Conservation (phyloP, 2,888 invertebrate genomes). For the Ommatoiulus sabulosus region DNA sequence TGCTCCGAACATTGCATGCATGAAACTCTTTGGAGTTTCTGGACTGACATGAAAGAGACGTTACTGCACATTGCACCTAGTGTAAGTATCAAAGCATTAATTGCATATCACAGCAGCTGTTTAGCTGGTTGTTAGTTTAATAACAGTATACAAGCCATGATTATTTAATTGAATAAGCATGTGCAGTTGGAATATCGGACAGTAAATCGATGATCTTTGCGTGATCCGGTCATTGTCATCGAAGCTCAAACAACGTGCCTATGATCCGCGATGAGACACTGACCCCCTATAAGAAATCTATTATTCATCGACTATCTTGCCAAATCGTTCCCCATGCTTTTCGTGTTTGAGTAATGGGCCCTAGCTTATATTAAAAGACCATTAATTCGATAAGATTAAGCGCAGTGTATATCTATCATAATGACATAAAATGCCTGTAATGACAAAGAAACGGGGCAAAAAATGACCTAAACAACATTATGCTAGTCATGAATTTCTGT, state of each 20-base stretch:
- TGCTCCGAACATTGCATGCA: background rate
- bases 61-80: background rate
- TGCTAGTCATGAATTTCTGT: background rate
- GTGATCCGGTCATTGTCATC: slow-evolving; percentile 29
- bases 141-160: background rate
- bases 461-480: background rate
- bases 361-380: slow-evolving; percentile 2
- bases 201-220: background rate
- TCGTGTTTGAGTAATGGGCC: background rate
- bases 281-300: slow-evolving; percentile 6
- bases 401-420: background rate
- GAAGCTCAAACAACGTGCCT: background rate
- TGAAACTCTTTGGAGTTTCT: background rate
- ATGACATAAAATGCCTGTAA: background rate
- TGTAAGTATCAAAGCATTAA: background rate
- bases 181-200: background rate
- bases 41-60: background rate
- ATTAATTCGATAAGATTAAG: background rate
- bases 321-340: background rate
- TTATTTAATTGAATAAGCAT: background rate
- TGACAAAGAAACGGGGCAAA: background rate
- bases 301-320: background rate
- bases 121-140: background rate
- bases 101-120: background rate
- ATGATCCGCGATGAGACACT: background rate